Conservation (phyloP, 1,140 invertebrate species). For the Aphis gossypii region DNA sequence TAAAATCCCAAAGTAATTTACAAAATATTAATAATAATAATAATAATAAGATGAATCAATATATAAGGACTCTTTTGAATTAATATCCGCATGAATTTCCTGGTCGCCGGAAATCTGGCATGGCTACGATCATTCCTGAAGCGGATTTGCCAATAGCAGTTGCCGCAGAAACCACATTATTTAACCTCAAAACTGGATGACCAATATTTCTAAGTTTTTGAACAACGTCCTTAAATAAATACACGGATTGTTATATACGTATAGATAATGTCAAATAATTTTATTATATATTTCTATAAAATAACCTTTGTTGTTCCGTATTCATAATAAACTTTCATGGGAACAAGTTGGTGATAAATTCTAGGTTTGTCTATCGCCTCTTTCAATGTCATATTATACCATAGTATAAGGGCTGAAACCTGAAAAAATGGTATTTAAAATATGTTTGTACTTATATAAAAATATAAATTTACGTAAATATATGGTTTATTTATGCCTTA, state of each 20-base stretch:
- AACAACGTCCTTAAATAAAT: slow-evolving; percentile 58
- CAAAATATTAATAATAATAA: neutral
- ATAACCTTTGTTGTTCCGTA: slow-evolving; percentile 74
- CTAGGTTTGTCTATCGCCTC: slow-evolving; percentile 85
- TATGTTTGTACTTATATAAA: neutral
- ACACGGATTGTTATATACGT: neutral
- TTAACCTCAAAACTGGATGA: slow-evolving; percentile 22
- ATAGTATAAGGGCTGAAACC: slow-evolving; percentile 82
- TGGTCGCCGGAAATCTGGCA: slow-evolving; percentile 59
- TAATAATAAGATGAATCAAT: too few relatives aligned
- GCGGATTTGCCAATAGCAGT: slow-evolving; percentile 55
- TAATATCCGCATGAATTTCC: slow-evolving; percentile 58
- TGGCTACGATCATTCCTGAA: slow-evolving; percentile 49
- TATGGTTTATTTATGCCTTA: too few relatives aligned
- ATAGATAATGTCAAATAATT: neutral
- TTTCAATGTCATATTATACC: slow-evolving; percentile 86
- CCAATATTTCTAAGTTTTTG: slow-evolving; percentile 52
- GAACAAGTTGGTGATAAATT: slow-evolving; percentile 92
- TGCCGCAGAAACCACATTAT: slow-evolving; percentile 31
- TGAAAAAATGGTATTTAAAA: slow-evolving; percentile 64
- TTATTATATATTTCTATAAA: neutral
- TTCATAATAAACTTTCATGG: slow-evolving; percentile 84
- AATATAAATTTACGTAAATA: neutral
- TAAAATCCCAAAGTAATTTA: neutral
- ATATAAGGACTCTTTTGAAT: neutral